Evolutionary conservation across 2,113 vertebrate species (phyloP).

Genomic region (Macroglossus sobrinus): DNA sequence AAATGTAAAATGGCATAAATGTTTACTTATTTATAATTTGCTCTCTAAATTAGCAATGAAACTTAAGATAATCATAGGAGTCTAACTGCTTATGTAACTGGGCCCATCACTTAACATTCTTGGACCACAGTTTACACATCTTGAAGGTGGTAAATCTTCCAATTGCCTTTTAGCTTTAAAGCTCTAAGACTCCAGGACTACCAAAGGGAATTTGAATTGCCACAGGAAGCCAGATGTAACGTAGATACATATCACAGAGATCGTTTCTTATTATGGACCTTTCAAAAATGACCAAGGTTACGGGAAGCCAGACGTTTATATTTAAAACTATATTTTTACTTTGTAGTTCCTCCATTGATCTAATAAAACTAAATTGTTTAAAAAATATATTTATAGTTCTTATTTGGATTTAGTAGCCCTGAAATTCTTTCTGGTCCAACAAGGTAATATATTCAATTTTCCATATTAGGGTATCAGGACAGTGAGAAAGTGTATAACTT

Average conservation of each 20-base stretch:
- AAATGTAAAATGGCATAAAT: conserved; percentile 21
- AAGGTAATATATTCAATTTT: conserved; percentile 3
- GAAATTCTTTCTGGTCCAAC: background rate
- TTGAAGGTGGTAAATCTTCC: background rate
- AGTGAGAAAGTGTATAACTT: background rate
- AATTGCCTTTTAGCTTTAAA: background rate
- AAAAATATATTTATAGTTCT: background rate
- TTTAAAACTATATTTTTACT: conserved; percentile 20
- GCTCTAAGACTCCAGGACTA: background rate
- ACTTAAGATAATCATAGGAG: background rate
- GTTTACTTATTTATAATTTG: conserved; percentile 5
- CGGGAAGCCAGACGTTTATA: background rate
- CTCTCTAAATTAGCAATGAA: background rate
- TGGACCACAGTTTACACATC: background rate
- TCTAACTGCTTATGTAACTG: background rate
- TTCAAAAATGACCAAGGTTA: background rate
- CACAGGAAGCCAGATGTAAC: background rate
- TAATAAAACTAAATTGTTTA: conserved; percentile 1
- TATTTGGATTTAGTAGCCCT: background rate
- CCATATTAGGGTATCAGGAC: background rate
- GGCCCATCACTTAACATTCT: background rate
- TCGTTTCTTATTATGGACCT: background rate
- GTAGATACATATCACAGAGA: background rate
- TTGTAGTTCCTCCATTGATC: background rate
- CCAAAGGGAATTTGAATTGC: background rate